phyloP scores from a whole-genome alignment of 2,888 invertebrate genomes.

The Amphipoea lucens region DNA sequence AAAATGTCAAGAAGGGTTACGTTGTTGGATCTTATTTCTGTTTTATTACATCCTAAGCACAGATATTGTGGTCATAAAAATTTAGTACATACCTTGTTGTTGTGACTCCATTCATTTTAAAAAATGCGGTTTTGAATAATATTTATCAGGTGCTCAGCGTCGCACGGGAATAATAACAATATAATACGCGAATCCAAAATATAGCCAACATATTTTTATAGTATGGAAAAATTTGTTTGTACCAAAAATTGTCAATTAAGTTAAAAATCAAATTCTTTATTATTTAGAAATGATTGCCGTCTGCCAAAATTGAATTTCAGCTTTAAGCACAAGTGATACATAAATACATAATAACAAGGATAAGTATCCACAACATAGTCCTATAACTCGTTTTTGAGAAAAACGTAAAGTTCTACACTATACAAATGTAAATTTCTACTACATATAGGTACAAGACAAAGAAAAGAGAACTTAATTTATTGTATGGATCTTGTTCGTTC shows the following conservation, averaged over 20 bases:
- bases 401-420: too few relatives aligned
- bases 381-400: neutral
- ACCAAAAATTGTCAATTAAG: neutral
- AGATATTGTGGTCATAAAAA: conserved; percentile 52
- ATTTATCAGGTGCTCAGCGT: conserved; percentile 16
- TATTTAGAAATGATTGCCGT: neutral
- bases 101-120: conserved; percentile 33
- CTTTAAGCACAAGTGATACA: neutral
- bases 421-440: neutral
- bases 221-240: neutral
- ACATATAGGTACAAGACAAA: neutral
- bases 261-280: neutral
- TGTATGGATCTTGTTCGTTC: neutral
- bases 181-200: conserved; percentile 10
- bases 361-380: neutral
- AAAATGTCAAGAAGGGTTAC: conserved; percentile 40
- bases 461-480: neutral
- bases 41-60: conserved; percentile 52
- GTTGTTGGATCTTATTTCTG: conserved; percentile 43
- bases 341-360: neutral
- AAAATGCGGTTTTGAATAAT: conserved; percentile 17
- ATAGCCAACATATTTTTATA: conserved; percentile 15
- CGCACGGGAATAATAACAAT: conserved; percentile 12
- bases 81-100: conserved; percentile 54
- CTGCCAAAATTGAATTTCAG: neutral